These are phyloP conservation scores for Melanchra persicariae DNA, from an alignment of 2,888 invertebrate genomes.

Conservation along the genomic window DNA sequence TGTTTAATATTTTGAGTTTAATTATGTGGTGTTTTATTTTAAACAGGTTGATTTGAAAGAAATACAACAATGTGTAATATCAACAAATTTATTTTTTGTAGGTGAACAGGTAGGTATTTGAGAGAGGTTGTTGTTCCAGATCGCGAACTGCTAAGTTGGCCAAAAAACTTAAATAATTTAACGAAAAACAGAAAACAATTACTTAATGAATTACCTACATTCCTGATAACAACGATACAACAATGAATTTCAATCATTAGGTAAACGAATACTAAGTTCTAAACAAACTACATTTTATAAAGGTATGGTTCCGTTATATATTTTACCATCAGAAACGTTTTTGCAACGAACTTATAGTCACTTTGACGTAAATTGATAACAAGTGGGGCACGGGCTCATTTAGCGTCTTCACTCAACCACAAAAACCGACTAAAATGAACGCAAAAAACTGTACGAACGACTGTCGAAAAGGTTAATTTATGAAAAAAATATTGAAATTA, in stretches of 20 bases:
- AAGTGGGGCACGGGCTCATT: constrained; percentile 49
- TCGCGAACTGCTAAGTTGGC: not conserved
- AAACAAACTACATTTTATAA: not conserved
- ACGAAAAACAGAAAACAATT: not conserved
- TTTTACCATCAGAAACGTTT: constrained; percentile 33
- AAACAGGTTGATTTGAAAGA: not conserved
- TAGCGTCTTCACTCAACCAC: constrained; percentile 46
- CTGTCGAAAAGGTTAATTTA: constrained; percentile 24
- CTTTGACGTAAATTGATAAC: constrained; percentile 52
- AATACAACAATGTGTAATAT: not conserved
- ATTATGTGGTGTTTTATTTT: constrained; percentile 11
- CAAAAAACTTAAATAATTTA: not conserved
- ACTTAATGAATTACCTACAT: not conserved
- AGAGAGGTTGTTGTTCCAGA: constrained; percentile 18
- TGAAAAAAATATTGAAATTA: constrained; percentile 13
- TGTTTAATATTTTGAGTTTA: constrained; percentile 24
- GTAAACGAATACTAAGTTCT: constrained; percentile 3
- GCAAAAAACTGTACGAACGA: constrained; percentile 21
- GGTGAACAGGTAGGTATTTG: not conserved
- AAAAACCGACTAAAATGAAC: constrained; percentile 27
- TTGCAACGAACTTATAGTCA: constrained; percentile 17
- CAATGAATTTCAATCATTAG: constrained; percentile 7
- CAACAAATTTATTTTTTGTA: not conserved
- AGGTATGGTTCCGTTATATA: constrained; percentile 23
- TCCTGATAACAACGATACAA: not conserved